A percentile compares a stretch with the other conserved stretches of the same genome.
phyloP scores from a whole-genome alignment of 2,113 vertebrate genomes.

The Elachura formosa region DNA sequence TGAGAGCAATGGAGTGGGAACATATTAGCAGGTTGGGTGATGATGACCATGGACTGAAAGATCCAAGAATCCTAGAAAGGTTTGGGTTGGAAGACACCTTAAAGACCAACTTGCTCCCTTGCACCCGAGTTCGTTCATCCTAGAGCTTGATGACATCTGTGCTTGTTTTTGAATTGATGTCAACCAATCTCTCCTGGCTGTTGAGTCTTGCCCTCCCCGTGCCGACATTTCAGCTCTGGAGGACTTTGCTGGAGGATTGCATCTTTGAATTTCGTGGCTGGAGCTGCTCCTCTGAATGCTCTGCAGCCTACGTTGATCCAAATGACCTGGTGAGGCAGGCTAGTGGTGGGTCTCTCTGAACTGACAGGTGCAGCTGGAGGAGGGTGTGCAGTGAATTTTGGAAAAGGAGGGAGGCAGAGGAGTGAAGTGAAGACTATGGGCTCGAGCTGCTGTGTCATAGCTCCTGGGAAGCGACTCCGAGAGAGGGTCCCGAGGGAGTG shows the following conservation, averaged over 20 bases:
- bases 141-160: background rate
- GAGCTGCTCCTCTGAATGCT: background rate
- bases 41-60: background rate
- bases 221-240: background rate
- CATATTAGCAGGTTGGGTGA: background rate
- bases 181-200: background rate
- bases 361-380: conserved; percentile 12
- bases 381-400: background rate
- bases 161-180: background rate
- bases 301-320: background rate
- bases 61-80: background rate
- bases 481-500: background rate
- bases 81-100: background rate
- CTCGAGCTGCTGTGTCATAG: background rate
- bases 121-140: background rate
- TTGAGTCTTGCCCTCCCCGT: background rate
- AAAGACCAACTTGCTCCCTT: background rate
- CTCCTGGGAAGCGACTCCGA: background rate
- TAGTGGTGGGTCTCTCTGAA: background rate
- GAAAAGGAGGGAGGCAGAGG: background rate
- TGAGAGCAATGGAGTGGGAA: background rate
- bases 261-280: background rate
- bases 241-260: background rate
- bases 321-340: background rate
- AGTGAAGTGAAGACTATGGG: fast-evolving